These are phyloP conservation scores for Rallus limicola DNA, from an alignment of 2,113 vertebrate species.

Conservation along the genomic window DNA sequence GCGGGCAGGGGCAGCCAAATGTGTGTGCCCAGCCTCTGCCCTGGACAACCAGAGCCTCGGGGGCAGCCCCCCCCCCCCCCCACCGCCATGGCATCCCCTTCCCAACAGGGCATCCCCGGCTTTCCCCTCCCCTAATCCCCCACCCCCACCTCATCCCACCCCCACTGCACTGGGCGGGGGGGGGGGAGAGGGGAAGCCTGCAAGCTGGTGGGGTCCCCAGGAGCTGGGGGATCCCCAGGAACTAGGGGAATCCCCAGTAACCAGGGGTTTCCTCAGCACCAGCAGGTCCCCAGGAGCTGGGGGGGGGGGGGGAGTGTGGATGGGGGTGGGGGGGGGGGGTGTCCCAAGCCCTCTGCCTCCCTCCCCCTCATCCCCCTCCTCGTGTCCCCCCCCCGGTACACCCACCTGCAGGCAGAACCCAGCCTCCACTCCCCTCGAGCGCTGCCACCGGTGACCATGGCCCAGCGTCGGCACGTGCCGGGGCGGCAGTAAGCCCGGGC, in stretches of 20 bases:
- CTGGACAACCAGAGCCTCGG: neutral
- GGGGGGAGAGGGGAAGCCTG: neutral
- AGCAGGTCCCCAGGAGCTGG: neutral
- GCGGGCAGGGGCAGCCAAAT: neutral
- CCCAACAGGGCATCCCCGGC: neutral
- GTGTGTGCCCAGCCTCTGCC: no score
- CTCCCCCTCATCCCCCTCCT: neutral
- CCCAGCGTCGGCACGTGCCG: neutral
- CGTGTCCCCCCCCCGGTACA: accelerated
- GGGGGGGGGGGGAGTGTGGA: no score
- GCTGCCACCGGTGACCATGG: neutral
- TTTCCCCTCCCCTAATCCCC: no score
- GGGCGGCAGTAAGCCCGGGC: neutral
- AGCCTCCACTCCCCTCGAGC: neutral
- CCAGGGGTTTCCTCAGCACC: neutral
- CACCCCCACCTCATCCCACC: neutral
- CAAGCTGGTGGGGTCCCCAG: neutral
- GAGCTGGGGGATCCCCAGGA: neutral
- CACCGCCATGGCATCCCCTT: neutral
- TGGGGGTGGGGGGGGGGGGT: neutral
- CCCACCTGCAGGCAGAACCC: neutral
- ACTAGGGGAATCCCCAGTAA: neutral
- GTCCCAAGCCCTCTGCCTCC: neutral
- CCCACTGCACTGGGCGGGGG: neutral
- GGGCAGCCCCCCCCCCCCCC: no score